Evolutionary conservation across 1,140 invertebrate species (phyloP).

Genomic region (Coelopa frigida): DNA sequence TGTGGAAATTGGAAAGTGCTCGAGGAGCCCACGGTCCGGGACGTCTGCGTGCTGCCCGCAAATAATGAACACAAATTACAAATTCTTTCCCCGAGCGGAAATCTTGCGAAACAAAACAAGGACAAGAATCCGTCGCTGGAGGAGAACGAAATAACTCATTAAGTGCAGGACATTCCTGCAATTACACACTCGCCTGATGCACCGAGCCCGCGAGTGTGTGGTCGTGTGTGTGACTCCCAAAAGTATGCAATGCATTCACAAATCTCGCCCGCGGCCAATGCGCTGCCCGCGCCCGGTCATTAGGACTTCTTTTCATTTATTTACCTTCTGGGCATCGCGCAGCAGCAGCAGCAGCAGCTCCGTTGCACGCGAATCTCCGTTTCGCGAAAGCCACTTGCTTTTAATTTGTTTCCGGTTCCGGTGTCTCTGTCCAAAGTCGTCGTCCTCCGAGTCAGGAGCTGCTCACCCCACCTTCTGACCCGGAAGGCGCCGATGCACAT

Average conservation of each 20-base stretch:
- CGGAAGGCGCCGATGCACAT: too few relatives aligned
- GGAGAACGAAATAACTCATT: slow-evolving; percentile 15
- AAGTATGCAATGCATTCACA: slow-evolving; percentile 42
- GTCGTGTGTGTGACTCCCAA: slow-evolving; percentile 16
- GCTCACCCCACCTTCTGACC: too few relatives aligned
- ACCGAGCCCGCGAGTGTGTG: not conserved
- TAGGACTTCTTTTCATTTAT: too few relatives aligned
- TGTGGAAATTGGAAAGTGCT: too few relatives aligned
- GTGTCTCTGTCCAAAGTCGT: too few relatives aligned
- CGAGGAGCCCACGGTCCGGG: not conserved
- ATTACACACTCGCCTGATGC: not conserved
- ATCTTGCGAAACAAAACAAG: slow-evolving; percentile 6
- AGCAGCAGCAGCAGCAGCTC: not conserved
- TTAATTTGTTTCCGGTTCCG: too few relatives aligned
- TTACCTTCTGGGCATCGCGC: not conserved
- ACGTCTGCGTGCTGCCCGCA: not conserved
- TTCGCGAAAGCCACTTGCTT: slow-evolving; percentile 9
- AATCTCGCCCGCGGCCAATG: slow-evolving; percentile 32
- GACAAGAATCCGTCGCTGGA: slow-evolving; percentile 1
- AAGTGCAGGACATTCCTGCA: slow-evolving; percentile 29
- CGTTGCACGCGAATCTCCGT: not conserved
- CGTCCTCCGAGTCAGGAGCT: too few relatives aligned
- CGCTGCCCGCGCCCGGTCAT: too few relatives aligned
- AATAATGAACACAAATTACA: slow-evolving; percentile 3
- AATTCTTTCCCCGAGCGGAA: slow-evolving; percentile 6